Base-by-base conservation (phyloP, 2,113 vertebrate species). In the Podocnemis expansa region DNA sequence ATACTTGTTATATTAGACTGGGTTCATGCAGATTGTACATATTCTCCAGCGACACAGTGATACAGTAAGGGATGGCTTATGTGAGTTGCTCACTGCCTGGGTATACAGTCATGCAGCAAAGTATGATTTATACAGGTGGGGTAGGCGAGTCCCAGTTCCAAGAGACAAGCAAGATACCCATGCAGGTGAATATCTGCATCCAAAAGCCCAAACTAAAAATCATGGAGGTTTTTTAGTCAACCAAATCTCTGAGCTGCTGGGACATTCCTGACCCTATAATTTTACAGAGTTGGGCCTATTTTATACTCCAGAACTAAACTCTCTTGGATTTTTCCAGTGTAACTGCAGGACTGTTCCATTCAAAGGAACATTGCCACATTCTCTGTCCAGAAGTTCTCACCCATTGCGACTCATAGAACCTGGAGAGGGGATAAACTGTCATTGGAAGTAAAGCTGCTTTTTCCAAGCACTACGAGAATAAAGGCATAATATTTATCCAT, bases 11-110 rank as follows among this genome's bases (percentile, higher is more conserved):
- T 75, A 80, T 54, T n/a, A 89, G 75, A 88, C 67, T 78, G 76
- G 82, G 67, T 79, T 82, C 0, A 0, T 3, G 16, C 0, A 0
- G 86, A 51, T 58, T 49, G 75, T 25, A 2, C 5, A 24, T 34
- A 45, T 19, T 80, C 51, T 78, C n/a, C 45, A 1, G 29, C 19
- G 83, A 34, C 9, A 29, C 1, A 0, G 45, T 2, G 14, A 43
- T 12, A 34, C 6, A 34, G 5, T 27, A 41, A 3, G 0, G 14
- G 58, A 19, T 73, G n/a, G 14, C 34, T 63, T 43, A 9, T 14
- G 51, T 19, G 0, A 0, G 67, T 63, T 67, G 49, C 55, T 45
- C 22, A 14, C 51, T 70, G 84, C 43, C 60, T 3, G 16, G 45
- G 55, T 52, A 78, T 47, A 78, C 19, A 49, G 84, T 58, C 47